Conservation (phyloP, 2,888 invertebrate genomes). For the Lutraria lutraria region DNA sequence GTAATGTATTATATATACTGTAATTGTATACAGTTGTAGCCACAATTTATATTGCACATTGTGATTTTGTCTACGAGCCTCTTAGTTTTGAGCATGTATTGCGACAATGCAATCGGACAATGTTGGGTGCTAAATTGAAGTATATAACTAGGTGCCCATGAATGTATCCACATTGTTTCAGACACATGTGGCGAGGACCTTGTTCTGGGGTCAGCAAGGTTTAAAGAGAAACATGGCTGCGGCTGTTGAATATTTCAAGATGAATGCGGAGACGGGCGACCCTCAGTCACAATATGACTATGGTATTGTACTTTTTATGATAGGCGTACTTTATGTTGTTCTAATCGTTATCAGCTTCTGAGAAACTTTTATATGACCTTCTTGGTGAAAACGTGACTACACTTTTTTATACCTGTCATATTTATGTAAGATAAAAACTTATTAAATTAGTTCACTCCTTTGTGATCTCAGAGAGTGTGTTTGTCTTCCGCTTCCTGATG, state of each 20-base stretch:
- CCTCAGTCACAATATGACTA: slow-evolving; percentile 84
- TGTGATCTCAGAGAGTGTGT: neutral
- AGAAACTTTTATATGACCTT: no score
- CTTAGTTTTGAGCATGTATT: no score
- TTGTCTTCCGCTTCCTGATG: neutral
- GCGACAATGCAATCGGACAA: no score
- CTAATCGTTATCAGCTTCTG: no score
- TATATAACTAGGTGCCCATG: no score
- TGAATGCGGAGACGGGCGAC: slow-evolving; percentile 83
- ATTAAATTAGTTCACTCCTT: no score
- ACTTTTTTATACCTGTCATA: neutral
- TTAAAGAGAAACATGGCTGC: slow-evolving; percentile 83
- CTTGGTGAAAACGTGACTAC: no score
- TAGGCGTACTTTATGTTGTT: slow-evolving; percentile 55
- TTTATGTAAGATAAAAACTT: neutral
- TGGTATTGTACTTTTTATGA: slow-evolving; percentile 84
- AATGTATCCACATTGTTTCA: slow-evolving; percentile 36
- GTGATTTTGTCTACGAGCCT: no score
- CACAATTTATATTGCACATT: no score
- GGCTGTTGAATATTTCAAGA: slow-evolving; percentile 83
- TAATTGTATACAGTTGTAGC: no score
- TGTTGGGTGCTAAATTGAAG: no score
- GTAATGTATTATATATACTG: no score
- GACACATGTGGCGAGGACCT: slow-evolving; percentile 77
- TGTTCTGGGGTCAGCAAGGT: slow-evolving; percentile 86